phyloP scores from a whole-genome alignment of 1,140 invertebrate species.

The Callitettix versicolor region DNA sequence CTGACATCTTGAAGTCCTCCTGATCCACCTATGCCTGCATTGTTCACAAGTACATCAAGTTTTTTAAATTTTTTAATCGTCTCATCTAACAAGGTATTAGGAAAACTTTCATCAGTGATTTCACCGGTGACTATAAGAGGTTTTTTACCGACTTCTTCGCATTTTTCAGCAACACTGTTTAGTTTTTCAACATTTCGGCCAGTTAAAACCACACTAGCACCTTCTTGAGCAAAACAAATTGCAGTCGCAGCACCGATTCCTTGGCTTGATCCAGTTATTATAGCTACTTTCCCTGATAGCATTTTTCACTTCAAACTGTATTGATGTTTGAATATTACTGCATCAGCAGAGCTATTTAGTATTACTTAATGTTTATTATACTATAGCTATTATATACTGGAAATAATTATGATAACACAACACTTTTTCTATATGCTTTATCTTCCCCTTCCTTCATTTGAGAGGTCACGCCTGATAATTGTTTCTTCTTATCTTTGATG shows the following conservation, averaged over 20 bases:
- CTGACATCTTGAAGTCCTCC: conserved; percentile 63
- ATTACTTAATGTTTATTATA: no score
- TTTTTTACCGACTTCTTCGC: conserved; percentile 30
- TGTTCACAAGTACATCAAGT: conserved; percentile 74
- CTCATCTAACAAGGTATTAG: conserved; percentile 54
- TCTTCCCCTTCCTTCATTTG: no score
- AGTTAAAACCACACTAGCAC: conserved; percentile 12
- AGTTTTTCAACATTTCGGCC: conserved; percentile 31
- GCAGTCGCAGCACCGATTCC: background rate
- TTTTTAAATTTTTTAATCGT: conserved; percentile 58
- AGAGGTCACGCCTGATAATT: no score
- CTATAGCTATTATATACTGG: no score
- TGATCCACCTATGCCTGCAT: conserved; percentile 70
- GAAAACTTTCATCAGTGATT: conserved; percentile 61
- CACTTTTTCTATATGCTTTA: no score
- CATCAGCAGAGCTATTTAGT: no score
- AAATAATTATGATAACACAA: no score
- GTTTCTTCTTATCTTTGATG: no score
- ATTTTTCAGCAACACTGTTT: conserved; percentile 22
- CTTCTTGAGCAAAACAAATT: conserved; percentile 4
- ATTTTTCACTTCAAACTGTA: no score
- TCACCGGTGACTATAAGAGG: conserved; percentile 51
- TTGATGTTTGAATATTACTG: no score
- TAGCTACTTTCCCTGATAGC: no score
- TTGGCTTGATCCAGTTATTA: no score